Evolutionary conservation across 2,113 vertebrate species (phyloP).

Genomic region (Marmota flaviventris): DNA sequence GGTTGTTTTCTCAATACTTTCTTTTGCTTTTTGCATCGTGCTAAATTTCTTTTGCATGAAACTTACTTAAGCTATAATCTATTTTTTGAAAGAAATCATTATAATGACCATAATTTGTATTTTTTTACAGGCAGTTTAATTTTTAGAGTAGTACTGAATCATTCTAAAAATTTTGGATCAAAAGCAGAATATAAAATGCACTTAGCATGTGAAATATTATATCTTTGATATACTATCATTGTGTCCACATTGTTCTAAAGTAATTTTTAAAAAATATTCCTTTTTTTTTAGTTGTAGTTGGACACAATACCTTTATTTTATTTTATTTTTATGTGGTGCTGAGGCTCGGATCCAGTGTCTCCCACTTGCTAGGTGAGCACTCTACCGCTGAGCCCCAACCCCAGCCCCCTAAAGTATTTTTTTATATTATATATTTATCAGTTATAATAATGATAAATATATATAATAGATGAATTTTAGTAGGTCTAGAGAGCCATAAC

Average conservation of each 20-base stretch:
- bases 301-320: too few species aligned
- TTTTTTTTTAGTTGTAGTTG: too few species aligned
- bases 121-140: conserved; percentile 34
- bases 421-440: conserved; percentile 4
- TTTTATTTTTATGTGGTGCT: too few species aligned
- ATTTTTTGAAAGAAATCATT: conserved; percentile 68
- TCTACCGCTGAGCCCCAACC: too few species aligned
- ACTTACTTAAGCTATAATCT: conserved; percentile 32
- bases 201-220: neutral
- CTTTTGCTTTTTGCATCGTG: conserved; percentile 29
- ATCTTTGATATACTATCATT: conserved; percentile 35
- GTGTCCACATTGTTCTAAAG: neutral
- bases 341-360: too few species aligned
- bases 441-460: conserved; percentile 6
- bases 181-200: conserved; percentile 38
- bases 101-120: conserved; percentile 39
- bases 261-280: neutral
- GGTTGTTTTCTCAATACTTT: conserved; percentile 51
- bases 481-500: conserved; percentile 8
- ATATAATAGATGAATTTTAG: neutral
- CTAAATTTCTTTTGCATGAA: conserved; percentile 61
- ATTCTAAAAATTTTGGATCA: conserved; percentile 43
- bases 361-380: too few species aligned
- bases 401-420: too few species aligned
- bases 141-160: conserved; percentile 27